Evolutionary conservation across 2,113 vertebrate species (phyloP), one percentile per base, ranked within the genome.

Genomic region (Chaenogobius annularis): DNA sequence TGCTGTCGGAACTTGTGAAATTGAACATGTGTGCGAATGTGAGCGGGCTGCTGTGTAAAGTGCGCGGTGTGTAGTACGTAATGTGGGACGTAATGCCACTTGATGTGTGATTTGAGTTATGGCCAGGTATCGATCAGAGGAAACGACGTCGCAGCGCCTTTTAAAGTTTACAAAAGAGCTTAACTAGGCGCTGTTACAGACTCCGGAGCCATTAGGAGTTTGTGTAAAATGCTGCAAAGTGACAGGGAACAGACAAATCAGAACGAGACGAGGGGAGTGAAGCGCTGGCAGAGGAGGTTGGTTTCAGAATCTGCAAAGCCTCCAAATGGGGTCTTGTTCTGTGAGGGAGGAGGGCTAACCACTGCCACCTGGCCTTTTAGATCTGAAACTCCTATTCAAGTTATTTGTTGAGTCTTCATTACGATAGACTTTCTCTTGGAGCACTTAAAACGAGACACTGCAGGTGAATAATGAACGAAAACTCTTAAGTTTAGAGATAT

Each of bases 51-150:
- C 83, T 62, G 7, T 59, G 31, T 73, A 65, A 77, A 50, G 75
- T 73, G 80, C 82, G 73, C 11, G 1, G 50, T 63, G 12, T 23
- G 5, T 26, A 7, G 12, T 22, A 26, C 55, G 55, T 58, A 58
- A 58, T 58, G 22, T 26, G 73, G 79, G 72, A 82, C 73, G 80
- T 87, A 85, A 88, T 86, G 82, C 75, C 72, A 72, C 73, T 68
- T 79, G 85, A 85, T 68, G 73, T 85, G 81, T 77, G 83, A 87
- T 83, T 85, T 91, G 86, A 89, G 77, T 77, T 87, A 84, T 66
- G 69, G 84, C 89, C 89, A 90, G 82, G 78, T 89, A 90, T 91
- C 46, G 88, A 90, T 90, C 82, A 73, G 73, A 87, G 55, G 22
- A 58, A 58, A 88, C 83, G 35, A 84, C 83, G 80, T 89, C 75